Evolutionary conservation across 2,888 invertebrate genomes (phyloP).

Genomic region (Mylabris sibirica): DNA sequence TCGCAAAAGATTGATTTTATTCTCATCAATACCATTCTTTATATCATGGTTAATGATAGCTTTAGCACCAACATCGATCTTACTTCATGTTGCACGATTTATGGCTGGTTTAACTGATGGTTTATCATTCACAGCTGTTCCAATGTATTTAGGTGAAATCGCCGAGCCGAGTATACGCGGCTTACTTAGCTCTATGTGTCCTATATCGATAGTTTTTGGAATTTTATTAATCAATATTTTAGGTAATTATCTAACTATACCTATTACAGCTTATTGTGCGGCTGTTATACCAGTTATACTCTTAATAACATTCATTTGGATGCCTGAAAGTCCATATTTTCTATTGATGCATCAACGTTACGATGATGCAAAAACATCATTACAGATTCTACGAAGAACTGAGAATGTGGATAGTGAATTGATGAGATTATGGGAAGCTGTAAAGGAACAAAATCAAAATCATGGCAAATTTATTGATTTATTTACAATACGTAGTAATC

Average conservation of each 20-base stretch:
- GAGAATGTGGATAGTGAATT: conserved; percentile 62
- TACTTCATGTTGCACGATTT: conserved; percentile 65
- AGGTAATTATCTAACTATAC: conserved; percentile 63
- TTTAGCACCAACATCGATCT: conserved; percentile 64
- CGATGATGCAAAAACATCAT: conserved; percentile 61
- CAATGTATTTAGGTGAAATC: conserved; percentile 70
- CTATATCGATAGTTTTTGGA: conserved; percentile 64
- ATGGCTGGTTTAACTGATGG: conserved; percentile 69
- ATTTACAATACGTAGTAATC: conserved; percentile 65
- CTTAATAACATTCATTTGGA: conserved; percentile 61
- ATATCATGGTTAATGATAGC: conserved; percentile 71
- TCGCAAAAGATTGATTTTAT: conserved; percentile 69
- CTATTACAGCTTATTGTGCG: conserved; percentile 62
- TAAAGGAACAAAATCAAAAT: conserved; percentile 61
- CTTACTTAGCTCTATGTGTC: conserved; percentile 66
- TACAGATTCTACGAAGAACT: conserved; percentile 62
- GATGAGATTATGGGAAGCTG: conserved; percentile 48
- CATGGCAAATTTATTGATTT: conserved; percentile 66
- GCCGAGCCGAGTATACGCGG: conserved; percentile 68
- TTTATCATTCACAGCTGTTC: conserved; percentile 60
- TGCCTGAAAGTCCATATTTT: conserved; percentile 69
- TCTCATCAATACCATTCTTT: conserved; percentile 69
- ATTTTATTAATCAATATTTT: conserved; percentile 65
- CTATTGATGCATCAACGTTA: conserved; percentile 58
- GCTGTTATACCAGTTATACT: conserved; percentile 61